These are phyloP conservation scores for Tachuris rubrigastra DNA, from an alignment of 2,113 vertebrate genomes.

Conservation along the genomic window DNA sequence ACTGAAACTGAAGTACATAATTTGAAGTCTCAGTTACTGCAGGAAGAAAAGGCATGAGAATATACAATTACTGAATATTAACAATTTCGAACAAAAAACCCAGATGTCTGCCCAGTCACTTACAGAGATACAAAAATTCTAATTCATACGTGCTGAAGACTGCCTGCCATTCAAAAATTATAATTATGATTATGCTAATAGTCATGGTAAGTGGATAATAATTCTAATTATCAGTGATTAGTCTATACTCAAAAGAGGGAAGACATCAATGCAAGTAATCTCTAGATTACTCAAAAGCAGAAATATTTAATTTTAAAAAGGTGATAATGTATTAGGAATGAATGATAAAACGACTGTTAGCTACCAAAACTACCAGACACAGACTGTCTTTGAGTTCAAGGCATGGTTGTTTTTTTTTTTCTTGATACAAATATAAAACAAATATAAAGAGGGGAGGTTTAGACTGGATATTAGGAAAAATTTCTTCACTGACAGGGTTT, in stretches of 20 bases:
- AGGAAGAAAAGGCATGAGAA: neutral
- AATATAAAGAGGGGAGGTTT: neutral
- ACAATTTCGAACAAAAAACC: neutral
- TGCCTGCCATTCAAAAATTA: neutral
- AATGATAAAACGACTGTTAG: neutral
- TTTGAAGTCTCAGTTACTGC: neutral
- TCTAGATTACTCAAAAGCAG: neutral
- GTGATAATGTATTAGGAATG: neutral
- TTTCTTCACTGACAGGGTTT: neutral
- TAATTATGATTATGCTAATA: neutral
- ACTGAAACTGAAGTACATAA: neutral
- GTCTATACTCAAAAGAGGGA: neutral
- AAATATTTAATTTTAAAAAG: neutral
- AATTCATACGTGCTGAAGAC: neutral
- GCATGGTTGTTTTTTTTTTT: neutral
- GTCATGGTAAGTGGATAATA: neutral
- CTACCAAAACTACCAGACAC: neutral
- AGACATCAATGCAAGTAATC: neutral
- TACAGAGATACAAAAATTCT: neutral
- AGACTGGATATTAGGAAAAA: neutral
- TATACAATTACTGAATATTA: neutral
- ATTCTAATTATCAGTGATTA: neutral
- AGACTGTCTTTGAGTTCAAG: neutral
- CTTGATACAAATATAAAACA: neutral
- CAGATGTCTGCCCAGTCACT: neutral